Evolutionary conservation across 2,113 vertebrate genomes (phyloP), one percentile per base, ranked within the genome.

Genomic region (Pelvicachromis taeniatus): DNA sequence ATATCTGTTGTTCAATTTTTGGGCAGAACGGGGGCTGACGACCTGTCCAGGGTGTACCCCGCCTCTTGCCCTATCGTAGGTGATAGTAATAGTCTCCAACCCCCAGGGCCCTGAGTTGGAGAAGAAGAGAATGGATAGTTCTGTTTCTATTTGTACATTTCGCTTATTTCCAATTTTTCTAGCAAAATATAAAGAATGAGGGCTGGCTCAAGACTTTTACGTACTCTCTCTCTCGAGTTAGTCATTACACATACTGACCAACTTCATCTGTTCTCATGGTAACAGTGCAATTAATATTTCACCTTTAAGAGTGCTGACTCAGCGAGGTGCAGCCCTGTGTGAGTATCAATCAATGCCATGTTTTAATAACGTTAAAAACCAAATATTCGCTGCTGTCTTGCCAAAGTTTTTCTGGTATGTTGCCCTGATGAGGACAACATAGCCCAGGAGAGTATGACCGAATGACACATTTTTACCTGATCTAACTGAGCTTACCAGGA

Each of bases 111-210:
- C 2, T 61, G 58, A 61, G 35, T 61, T 11, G 1, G 58, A 63
- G 31, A 38, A n/a, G 1, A 10, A 63, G 19, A 38, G 11, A n/a
- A 63, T 63, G 59, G 4, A n/a, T 45, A 45, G n/a, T 70, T 70
- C 0, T 0, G 16, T 70, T 21, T 45, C 21, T 8, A 26, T 70
- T 42, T 45, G 63, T 7, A 70, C 5, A 45, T 21, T 45, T 73
- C 65, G 48, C 23, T 21, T 26, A 70, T 70, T 70, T 70, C 21
- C 2, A 23, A 45, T 26, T 45, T 45, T 26, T 38, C 13, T 6
- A 45, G 21, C 8, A 70, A 70, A 70, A 45, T 45, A 73, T 29
- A 73, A 73, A 48, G 12, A 3, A 73, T 73, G 23, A 70, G 13
- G 13, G 21, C 13, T 45, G 38, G 8, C 65, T 45, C 40, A 10